Percentiles rank a stretch among this genome's conserved stretches.
Conservation (phyloP, 2,888 invertebrate species). For the Tinea trinotella region DNA sequence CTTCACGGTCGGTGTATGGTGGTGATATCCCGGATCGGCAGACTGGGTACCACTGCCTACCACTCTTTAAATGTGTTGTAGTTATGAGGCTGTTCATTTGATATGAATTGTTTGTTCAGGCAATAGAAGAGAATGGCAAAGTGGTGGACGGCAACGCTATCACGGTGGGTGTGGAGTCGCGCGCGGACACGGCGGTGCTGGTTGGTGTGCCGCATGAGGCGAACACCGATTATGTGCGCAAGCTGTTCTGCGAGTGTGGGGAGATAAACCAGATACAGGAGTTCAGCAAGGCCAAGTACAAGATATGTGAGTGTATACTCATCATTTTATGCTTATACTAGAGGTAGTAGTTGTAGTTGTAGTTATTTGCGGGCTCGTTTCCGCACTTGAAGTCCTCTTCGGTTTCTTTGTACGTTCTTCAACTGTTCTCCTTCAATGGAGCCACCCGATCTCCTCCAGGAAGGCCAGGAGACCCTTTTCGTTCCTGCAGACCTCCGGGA, state of each 20-base stretch:
- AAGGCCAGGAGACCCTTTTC: too few species aligned
- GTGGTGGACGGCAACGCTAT: slow-evolving; percentile 48
- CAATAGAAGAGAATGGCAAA: slow-evolving; percentile 50
- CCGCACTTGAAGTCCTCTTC: too few species aligned
- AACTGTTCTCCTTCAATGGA: too few species aligned
- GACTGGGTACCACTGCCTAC: too few species aligned
- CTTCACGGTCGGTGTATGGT: too few species aligned
- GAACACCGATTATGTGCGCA: slow-evolving; percentile 54
- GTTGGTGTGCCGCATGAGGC: slow-evolving; percentile 67
- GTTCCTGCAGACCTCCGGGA: too few species aligned
- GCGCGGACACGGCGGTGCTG: slow-evolving; percentile 62
- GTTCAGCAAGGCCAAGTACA: slow-evolving; percentile 70
- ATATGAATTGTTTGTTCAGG: slow-evolving; percentile 39
- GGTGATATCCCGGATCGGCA: too few species aligned
- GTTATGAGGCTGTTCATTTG: too few species aligned
- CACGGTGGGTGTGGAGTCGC: slow-evolving; percentile 55
- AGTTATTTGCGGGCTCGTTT: not conserved
- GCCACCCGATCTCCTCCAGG: too few species aligned
- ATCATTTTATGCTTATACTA: not conserved
- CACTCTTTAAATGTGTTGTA: too few species aligned
- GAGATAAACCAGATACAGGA: slow-evolving; percentile 63
- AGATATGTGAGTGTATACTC: slow-evolving; percentile 58
- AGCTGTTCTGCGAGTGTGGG: slow-evolving; percentile 60
- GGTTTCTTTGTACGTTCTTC: too few species aligned
- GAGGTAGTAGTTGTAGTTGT: not conserved